Evolutionary conservation across 1,140 invertebrate genomes (phyloP).

Genomic region (Zaprionus camerounensis): DNA sequence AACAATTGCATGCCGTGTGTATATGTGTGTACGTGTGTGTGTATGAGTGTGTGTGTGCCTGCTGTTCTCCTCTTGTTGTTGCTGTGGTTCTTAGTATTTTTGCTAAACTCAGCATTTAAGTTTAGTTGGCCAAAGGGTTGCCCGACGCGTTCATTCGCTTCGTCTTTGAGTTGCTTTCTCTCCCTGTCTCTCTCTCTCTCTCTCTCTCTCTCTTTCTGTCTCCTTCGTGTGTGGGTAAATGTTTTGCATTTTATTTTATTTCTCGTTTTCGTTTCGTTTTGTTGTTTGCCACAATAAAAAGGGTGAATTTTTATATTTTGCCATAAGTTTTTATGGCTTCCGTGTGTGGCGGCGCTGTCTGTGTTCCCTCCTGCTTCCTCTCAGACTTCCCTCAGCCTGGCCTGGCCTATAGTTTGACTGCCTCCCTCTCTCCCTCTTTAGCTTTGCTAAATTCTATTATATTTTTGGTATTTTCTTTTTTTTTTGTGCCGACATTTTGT

Average conservation of each 20-base stretch:
- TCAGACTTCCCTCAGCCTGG: neutral
- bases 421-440: constrained; percentile 1
- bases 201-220: constrained; percentile 21
- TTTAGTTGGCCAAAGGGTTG: constrained; percentile 74
- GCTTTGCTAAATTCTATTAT: constrained; percentile 28
- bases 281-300: constrained; percentile 82
- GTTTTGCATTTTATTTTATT: constrained; percentile 79
- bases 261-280: constrained; percentile 64
- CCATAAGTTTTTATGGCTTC: constrained; percentile 82
- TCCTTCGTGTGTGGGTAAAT: constrained; percentile 55
- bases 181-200: constrained; percentile 14
- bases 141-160: constrained; percentile 14
- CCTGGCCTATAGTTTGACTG: constrained; percentile 34
- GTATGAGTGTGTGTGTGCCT: constrained; percentile 8
- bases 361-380: constrained; percentile 21
- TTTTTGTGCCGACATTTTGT: constrained; percentile 65
- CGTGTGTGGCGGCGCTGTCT: constrained; percentile 77
- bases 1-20: constrained; percentile 69
- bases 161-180: constrained; percentile 18
- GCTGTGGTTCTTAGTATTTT: constrained; percentile 53
- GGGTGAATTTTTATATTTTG: constrained; percentile 80
- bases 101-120: constrained; percentile 81
- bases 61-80: constrained; percentile 20
- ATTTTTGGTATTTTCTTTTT: constrained; percentile 17
- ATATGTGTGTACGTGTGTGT: too few relatives aligned